Conservation (phyloP, 2,113 vertebrate species). For the Nibea coibor region DNA sequence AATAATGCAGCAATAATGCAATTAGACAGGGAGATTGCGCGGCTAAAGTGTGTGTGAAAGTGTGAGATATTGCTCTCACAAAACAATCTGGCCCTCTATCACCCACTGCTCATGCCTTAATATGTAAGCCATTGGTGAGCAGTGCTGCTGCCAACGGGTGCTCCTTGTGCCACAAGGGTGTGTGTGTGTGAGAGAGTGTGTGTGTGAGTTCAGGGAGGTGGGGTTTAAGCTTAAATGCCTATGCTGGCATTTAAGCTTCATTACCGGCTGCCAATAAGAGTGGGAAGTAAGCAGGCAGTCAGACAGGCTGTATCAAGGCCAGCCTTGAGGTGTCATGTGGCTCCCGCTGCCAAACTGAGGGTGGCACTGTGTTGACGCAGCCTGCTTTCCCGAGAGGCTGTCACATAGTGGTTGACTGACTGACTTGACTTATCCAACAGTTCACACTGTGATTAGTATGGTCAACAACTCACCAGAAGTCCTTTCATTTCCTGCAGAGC, state of each 20-base stretch:
- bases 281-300: conserved; percentile 55
- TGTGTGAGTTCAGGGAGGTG: conserved; percentile 15
- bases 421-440: conserved; percentile 47
- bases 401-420: conserved; percentile 45
- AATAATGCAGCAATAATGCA: conserved; percentile 87
- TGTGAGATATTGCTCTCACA: conserved; percentile 86
- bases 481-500: conserved; percentile 28
- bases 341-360: conserved; percentile 70
- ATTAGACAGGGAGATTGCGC: conserved; percentile 86
- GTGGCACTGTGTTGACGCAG: conserved; percentile 68
- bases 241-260: conserved; percentile 54
- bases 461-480: conserved; percentile 53
- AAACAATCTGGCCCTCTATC: conserved; percentile 80
- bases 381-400: conserved; percentile 46
- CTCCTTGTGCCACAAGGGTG: conserved; percentile 50
- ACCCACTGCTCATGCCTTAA: conserved; percentile 72
- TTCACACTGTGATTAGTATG: conserved; percentile 53
- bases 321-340: conserved; percentile 54
- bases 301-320: conserved; percentile 54
- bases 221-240: conserved; percentile 49
- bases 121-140: conserved; percentile 79
- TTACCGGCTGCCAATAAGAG: conserved; percentile 56
- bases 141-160: conserved; percentile 47
- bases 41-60: conserved; percentile 94
- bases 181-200: conserved; percentile 34